Evolutionary conservation across 2,888 invertebrate species (phyloP).

Genomic region (Tromatobia lineatoria): DNA sequence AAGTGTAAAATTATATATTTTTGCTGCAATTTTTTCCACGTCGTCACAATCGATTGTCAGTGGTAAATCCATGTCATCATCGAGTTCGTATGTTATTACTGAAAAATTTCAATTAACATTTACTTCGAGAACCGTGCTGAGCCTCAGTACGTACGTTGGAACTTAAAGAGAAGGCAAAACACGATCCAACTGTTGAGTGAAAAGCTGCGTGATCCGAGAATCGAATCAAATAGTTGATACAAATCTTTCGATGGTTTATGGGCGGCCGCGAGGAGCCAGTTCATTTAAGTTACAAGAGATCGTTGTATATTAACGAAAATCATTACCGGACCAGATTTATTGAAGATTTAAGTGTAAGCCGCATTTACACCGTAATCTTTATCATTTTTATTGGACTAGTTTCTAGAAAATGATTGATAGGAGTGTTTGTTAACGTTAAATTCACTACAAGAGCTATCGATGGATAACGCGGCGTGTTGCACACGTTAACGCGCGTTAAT

Average conservation of each 20-base stretch:
- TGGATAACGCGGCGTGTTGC: conserved; percentile 2
- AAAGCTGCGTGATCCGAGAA: conserved; percentile 28
- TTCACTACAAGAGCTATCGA: conserved; percentile 46
- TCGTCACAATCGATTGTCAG: neutral
- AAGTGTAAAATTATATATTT: conserved; percentile 8
- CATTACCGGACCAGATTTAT: conserved; percentile 49
- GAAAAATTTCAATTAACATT: neutral
- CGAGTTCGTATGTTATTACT: neutral
- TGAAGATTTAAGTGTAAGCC: conserved; percentile 54
- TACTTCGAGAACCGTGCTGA: neutral
- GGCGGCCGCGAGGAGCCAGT: conserved; percentile 5
- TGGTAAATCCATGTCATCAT: neutral
- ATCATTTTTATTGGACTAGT: conserved; percentile 41
- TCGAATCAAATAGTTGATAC: conserved; percentile 40
- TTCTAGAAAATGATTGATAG: conserved; percentile 41
- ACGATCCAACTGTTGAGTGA: neutral
- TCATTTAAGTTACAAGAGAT: conserved; percentile 23
- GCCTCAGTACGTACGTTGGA: neutral
- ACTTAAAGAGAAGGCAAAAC: neutral
- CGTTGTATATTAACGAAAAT: conserved; percentile 38
- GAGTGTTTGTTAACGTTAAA: conserved; percentile 63
- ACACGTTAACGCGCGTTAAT: conserved; percentile 14
- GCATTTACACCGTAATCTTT: conserved; percentile 46
- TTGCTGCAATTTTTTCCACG: neutral
- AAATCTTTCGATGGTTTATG: conserved; percentile 37